Evolutionary conservation across 2,888 invertebrate genomes (phyloP).

Genomic region (Creontiades dilutus): DNA sequence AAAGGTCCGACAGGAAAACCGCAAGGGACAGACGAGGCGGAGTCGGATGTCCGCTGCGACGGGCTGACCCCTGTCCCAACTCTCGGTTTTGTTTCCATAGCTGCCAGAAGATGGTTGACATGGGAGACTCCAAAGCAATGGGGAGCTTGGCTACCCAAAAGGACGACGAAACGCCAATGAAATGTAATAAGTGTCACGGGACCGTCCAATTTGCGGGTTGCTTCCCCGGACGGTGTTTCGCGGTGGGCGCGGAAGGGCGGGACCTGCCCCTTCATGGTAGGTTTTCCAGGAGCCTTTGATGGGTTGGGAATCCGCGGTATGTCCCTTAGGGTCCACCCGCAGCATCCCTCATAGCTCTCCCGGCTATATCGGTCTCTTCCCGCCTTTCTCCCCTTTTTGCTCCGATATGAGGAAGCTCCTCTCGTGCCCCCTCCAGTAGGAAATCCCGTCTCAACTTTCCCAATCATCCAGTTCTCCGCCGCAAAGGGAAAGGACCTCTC

Average conservation of each 20-base stretch:
- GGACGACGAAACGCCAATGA: conserved; percentile 73
- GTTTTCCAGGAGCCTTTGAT: conserved; percentile 70
- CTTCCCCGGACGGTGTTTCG: background rate
- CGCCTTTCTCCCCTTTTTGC: conserved; percentile 45
- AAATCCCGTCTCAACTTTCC: conserved; percentile 59
- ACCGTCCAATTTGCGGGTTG: conserved; percentile 73
- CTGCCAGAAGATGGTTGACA: conserved; percentile 39
- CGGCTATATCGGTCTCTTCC: conserved; percentile 65
- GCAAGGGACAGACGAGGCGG: conserved; percentile 24
- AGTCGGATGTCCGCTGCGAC: conserved; percentile 33
- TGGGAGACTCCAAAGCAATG: background rate
- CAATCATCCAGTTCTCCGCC: conserved; percentile 30
- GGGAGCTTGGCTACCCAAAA: background rate
- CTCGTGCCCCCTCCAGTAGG: background rate
- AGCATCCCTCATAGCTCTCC: conserved; percentile 72
- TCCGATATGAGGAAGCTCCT: conserved; percentile 32
- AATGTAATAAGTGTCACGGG: conserved; percentile 74
- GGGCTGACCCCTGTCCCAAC: background rate
- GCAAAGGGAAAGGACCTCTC: conserved; percentile 23
- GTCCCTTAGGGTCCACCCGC: conserved; percentile 73
- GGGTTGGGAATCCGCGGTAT: conserved; percentile 69
- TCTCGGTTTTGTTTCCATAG: conserved; percentile 29
- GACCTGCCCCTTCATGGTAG: conserved; percentile 1
- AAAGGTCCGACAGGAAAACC: conserved; percentile 49
- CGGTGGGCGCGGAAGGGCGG: background rate